Evolutionary conservation across 2,888 invertebrate genomes (phyloP).

Genomic region (Melanargia galathea): DNA sequence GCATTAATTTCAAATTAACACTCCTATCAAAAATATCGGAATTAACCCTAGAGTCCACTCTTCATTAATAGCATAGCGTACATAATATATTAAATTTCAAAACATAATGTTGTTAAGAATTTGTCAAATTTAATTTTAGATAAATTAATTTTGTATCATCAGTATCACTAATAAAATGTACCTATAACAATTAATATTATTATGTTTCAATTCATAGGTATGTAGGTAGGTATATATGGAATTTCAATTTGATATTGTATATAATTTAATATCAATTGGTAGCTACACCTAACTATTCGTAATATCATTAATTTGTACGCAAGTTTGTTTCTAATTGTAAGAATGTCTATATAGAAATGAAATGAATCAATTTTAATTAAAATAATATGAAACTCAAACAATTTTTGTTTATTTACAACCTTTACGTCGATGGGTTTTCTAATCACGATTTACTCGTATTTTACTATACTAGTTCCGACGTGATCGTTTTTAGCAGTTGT

Average conservation of each 20-base stretch:
- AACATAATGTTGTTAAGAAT: not conserved
- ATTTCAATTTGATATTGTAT: not conserved
- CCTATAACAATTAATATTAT: not conserved
- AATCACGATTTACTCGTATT: not conserved
- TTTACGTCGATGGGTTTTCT: too few relatives aligned
- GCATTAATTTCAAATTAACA: too few relatives aligned
- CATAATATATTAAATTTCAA: too few relatives aligned
- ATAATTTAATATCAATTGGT: too few relatives aligned
- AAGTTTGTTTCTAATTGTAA: not conserved
- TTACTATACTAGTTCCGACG: not conserved
- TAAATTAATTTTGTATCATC: not conserved
- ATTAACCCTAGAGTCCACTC: too few relatives aligned
- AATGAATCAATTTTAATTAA: not conserved
- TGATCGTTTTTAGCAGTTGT: not conserved
- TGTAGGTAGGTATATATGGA: not conserved
- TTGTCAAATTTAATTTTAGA: not conserved
- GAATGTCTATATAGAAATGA: too few relatives aligned
- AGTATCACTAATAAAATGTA: not conserved
- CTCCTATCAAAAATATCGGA: too few relatives aligned
- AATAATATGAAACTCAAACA: not conserved
- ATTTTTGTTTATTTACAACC: too few relatives aligned
- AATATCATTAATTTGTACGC: not conserved
- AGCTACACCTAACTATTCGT: not conserved
- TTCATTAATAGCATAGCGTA: too few relatives aligned
- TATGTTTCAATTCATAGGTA: not conserved